Conservation (phyloP, 2,888 invertebrate species). For the Isotomurus palustris region DNA sequence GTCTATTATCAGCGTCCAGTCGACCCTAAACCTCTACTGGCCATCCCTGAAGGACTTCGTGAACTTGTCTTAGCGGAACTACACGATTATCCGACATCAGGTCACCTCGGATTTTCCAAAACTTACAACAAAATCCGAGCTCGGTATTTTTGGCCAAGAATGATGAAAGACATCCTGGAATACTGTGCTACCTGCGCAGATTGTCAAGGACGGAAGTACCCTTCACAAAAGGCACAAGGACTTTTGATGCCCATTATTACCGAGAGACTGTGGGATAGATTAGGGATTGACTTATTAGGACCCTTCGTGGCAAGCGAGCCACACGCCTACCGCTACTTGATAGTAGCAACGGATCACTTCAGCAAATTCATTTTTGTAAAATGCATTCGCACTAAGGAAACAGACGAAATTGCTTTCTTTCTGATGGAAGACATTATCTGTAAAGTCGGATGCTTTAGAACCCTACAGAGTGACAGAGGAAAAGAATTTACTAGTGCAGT, state of each 20-base stretch:
- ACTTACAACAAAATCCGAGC: slow-evolving; percentile 16
- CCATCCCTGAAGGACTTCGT: slow-evolving; percentile 18
- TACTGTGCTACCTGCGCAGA: slow-evolving; percentile 21
- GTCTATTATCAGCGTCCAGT: background rate
- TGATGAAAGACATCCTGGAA: slow-evolving; percentile 13
- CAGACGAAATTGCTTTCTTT: slow-evolving; percentile 26
- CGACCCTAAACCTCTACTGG: slow-evolving; percentile 4
- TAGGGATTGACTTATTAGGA: slow-evolving; percentile 30
- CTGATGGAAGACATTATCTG: slow-evolving; percentile 26
- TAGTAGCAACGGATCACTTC: slow-evolving; percentile 25
- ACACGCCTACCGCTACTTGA: slow-evolving; percentile 8
- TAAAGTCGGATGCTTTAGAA: slow-evolving; percentile 16
- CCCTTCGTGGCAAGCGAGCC: slow-evolving; percentile 11
- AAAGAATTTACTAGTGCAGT: slow-evolving; percentile 11
- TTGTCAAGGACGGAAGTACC: slow-evolving; percentile 22
- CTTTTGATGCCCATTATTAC: slow-evolving; percentile 17
- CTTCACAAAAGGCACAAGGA: slow-evolving; percentile 11
- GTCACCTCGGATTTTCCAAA: slow-evolving; percentile 22
- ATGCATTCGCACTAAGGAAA: slow-evolving; percentile 13
- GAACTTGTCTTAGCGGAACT: slow-evolving; percentile 23
- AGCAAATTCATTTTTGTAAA: slow-evolving; percentile 20
- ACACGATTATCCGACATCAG: slow-evolving; percentile 30
- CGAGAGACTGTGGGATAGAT: slow-evolving; percentile 15
- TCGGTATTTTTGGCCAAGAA: slow-evolving; percentile 21
- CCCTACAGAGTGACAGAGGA: slow-evolving; percentile 31